Percentiles rank a stretch among this genome's conserved stretches.
Conservation (phyloP, 2,888 invertebrate genomes). For the Acronicta leporina region DNA sequence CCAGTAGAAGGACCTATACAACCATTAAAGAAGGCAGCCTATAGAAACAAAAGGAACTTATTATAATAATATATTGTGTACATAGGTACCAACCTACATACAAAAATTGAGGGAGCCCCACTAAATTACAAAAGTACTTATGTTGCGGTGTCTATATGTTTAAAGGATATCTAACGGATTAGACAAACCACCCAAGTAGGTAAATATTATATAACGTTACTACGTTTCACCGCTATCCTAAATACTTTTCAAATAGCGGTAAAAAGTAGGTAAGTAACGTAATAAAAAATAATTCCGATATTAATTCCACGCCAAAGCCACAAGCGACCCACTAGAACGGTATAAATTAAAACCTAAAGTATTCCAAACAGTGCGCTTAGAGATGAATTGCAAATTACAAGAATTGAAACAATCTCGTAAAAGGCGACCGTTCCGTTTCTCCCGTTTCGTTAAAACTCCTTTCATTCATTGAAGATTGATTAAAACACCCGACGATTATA, state of each 20-base stretch:
- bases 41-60: too few species aligned
- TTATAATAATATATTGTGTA: too few species aligned
- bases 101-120: too few species aligned
- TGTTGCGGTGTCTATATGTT: neutral
- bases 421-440: conserved; percentile 35
- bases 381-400: conserved; percentile 58
- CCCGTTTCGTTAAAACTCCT: conserved; percentile 49
- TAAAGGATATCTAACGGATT: neutral
- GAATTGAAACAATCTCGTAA: conserved; percentile 56
- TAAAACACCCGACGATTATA: conserved; percentile 59
- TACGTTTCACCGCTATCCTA: conserved; percentile 18
- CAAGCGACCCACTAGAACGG: conserved; percentile 43
- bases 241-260: too few species aligned
- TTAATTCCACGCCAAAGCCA: conserved; percentile 46
- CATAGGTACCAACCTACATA: too few species aligned
- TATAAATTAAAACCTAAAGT: conserved; percentile 48
- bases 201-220: neutral
- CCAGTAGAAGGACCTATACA: too few species aligned
- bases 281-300: conserved; percentile 38
- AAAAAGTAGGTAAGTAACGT: too few species aligned
- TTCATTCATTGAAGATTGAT: conserved; percentile 58
- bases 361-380: conserved; percentile 39
- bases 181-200: neutral
- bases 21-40: too few species aligned
- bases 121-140: too few species aligned